Base-by-base conservation (phyloP, 2,888 invertebrate genomes). In the Drosophila antonietae region DNA sequence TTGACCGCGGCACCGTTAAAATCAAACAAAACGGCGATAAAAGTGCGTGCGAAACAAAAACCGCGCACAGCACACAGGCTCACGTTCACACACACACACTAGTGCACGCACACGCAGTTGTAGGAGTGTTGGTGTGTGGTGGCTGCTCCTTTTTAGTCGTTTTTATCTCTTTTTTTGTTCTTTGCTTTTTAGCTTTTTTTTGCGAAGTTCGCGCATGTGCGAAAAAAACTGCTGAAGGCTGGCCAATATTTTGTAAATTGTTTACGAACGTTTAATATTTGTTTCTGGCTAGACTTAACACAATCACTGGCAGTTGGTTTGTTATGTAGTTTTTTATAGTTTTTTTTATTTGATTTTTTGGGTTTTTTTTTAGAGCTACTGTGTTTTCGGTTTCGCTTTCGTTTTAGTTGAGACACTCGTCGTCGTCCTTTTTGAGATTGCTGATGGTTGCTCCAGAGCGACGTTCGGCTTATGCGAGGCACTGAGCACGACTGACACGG, bases 401-500 rank as follows among this genome's bases (percentile, higher is more conserved):
- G 78, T 81, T 72, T 74, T 46, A 71, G 66, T 73, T 62, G 28
- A 49, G 49, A 66, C 66, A 57, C 57, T 67, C 68, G 78, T 87
- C 87, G 78, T 80, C 87, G 78, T 80, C 81, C 79, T 78, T 76
- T 76, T 56, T 57, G 39, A 57, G 49, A 62, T 70, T 57, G 41
- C 61, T 62, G 44, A 41, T 68, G 47, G 52, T 37, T 59, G 72
- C 72, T 73, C 55, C 67, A 56, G 43, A 66, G 66, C 69, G 69
- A 87, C 89, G 73, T 89, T 76, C 78, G 81, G 68, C 88, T 78
- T 87, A 84, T 88, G 69, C 79, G 89, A 89, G 83, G 79, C 81
- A 85, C 88, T 83, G 90, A 91, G 90, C 87, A 90, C 91, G 88
- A 91, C 90, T 91, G 87, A 86, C 78, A 80, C 68, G 78, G 78